A percentile compares a stretch with the other conserved stretches of the same genome.
Evolutionary conservation across 2,113 vertebrate genomes (phyloP).

Genomic region (Emberiza fucata): DNA sequence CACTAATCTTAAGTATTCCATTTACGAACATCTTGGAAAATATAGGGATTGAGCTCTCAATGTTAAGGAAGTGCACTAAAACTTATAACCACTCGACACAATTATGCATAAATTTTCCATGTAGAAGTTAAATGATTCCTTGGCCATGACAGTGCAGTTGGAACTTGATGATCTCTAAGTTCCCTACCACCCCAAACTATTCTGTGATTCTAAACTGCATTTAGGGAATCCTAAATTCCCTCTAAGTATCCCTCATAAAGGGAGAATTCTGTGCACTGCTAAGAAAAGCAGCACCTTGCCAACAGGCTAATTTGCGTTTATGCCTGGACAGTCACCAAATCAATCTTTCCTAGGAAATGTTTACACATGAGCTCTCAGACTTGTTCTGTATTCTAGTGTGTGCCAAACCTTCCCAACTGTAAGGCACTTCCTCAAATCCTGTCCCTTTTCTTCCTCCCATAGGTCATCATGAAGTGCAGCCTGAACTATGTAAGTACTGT

Average conservation of each 20-base stretch:
- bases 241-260: not conserved
- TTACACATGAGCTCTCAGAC: not conserved
- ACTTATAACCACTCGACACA: not conserved
- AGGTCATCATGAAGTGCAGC: slow-evolving; percentile 1
- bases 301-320: not conserved
- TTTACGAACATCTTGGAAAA: rapidly evolving
- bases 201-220: not conserved
- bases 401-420: not conserved
- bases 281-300: not conserved
- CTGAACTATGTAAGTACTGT: not conserved
- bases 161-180: not conserved
- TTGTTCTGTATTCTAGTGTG: not conserved
- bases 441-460: not conserved
- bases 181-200: not conserved
- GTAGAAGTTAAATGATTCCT: not conserved
- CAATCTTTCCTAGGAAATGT: not conserved
- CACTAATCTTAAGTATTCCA: rapidly evolving
- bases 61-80: not conserved
- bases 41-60: not conserved
- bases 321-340: not conserved
- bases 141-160: not conserved
- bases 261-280: not conserved
- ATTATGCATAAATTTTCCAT: not conserved
- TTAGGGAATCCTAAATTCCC: not conserved
- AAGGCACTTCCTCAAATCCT: not conserved